Evolutionary conservation across 2,888 invertebrate genomes (phyloP).

Genomic region (Tiliacea aurago): DNA sequence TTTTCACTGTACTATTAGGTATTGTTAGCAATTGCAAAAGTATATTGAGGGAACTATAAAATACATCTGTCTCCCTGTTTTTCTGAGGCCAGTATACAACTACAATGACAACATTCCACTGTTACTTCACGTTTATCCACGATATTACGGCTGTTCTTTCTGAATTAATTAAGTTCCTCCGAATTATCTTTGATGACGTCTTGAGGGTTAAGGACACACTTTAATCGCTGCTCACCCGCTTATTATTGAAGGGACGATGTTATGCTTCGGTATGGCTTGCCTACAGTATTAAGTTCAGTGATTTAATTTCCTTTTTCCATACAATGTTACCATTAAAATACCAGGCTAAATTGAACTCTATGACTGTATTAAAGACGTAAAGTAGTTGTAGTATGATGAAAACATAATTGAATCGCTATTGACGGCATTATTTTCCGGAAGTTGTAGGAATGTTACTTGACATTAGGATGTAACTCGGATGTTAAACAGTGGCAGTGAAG

Average conservation of each 20-base stretch:
- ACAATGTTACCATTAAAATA: constrained; percentile 41
- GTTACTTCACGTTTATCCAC: constrained; percentile 17
- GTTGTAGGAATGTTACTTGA: constrained; percentile 39
- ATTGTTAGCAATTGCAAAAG: too few species aligned
- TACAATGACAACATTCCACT: not conserved
- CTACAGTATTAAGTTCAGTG: constrained; percentile 72
- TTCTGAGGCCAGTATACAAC: too few species aligned
- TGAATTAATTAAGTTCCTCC: constrained; percentile 57
- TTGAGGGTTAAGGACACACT: constrained; percentile 62
- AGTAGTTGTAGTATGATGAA: constrained; percentile 31
- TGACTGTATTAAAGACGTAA: constrained; percentile 10
- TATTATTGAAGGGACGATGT: constrained; percentile 60
- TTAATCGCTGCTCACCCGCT: constrained; percentile 61
- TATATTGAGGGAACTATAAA: too few species aligned
- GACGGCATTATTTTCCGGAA: constrained; percentile 52
- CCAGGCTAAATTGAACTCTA: constrained; percentile 44
- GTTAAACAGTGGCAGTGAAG: constrained; percentile 24
- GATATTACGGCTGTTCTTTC: constrained; percentile 56
- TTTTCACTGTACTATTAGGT: too few species aligned
- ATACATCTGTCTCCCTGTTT: too few species aligned
- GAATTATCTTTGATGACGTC: constrained; percentile 57
- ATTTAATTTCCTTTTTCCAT: constrained; percentile 73
- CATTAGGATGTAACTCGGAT: constrained; percentile 14
- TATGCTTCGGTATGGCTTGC: constrained; percentile 71
- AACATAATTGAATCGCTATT: constrained; percentile 54